Evolutionary conservation across 1,140 invertebrate genomes (phyloP).

Genomic region (Penaeus vannamei): DNA sequence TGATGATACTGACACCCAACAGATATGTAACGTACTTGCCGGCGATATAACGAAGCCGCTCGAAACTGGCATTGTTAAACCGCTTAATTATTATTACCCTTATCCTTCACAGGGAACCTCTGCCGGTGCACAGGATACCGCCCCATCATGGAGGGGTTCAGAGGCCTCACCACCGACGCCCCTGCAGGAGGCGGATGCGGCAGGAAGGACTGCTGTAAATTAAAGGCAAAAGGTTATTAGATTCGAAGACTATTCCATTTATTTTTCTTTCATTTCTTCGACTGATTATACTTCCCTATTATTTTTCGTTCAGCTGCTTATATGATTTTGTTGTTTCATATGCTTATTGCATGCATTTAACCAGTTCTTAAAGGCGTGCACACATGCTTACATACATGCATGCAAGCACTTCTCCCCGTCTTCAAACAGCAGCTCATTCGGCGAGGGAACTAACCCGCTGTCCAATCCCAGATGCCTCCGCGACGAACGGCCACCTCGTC

Average conservation of each 20-base stretch:
- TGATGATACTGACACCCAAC: too few relatives aligned
- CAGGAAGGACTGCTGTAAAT: conserved; percentile 49
- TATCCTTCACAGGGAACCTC: conserved; percentile 78
- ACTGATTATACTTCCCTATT: too few relatives aligned
- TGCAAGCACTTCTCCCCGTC: not conserved
- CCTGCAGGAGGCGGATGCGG: conserved; percentile 38
- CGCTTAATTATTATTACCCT: not conserved
- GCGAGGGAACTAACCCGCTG: too few relatives aligned
- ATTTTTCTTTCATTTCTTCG: not conserved
- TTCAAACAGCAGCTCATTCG: too few relatives aligned
- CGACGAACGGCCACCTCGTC: not conserved
- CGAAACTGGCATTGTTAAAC: too few relatives aligned
- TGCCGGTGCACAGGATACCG: conserved; percentile 91
- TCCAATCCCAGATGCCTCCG: too few relatives aligned
- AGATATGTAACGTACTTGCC: too few relatives aligned
- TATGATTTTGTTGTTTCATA: too few relatives aligned
- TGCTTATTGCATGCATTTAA: too few relatives aligned
- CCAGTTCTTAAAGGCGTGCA: not conserved
- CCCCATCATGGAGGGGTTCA: conserved; percentile 88
- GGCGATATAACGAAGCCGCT: too few relatives aligned
- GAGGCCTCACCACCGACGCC: conserved; percentile 80
- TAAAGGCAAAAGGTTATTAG: not conserved
- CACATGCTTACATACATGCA: conserved; percentile 9
- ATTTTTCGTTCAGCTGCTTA: too few relatives aligned
- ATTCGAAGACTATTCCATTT: not conserved